Base-by-base conservation (phyloP, 1,140 invertebrate genomes). In the Drosophila kikkawai region DNA sequence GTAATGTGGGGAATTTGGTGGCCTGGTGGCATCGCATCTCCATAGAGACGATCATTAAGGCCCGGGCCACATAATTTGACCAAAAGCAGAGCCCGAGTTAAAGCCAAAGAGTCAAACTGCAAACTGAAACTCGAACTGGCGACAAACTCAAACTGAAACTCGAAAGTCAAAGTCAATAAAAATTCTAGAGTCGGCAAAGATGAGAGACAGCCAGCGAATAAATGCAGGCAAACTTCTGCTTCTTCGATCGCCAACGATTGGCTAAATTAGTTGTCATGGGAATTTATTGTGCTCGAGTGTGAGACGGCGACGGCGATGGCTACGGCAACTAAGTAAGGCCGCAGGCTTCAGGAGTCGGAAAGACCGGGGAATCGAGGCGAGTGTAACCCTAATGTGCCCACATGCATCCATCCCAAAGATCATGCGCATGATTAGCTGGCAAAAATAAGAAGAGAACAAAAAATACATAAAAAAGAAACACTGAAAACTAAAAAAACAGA, bases 181-280 rank as follows among this genome's bases (percentile, higher is more conserved):
- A 86, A 70, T 73, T 78, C 76, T 87, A 68, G 66, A 75, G 56
- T 64, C 76, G 73, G 66, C 66, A 78, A 78, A 78, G 75, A 78
- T 78, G 75, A 78, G 50, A 51, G 50, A 51, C 17, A 51, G 17
- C 12, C 22, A 41, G 53, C 57, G 50, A 61, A 75, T 81, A 68
- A 77, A 77, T 77, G 75, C 75, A 78, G 75, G 75, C 75, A 64
- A 73, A 77, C 75, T 77, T 56, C 53, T 56, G 39, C 53, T 29
- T 6, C 26, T 56, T 77, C 75, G 69, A 70, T 60, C 67, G 47
- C 66, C 51, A 55, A 48, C 70, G 67, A 73, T 71, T 68, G 80
- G 85, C 84, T 90, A 88, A 88, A 88, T 88, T 90, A 88, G 85
- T 88, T 88, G 85, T 88, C 84, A 88, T 88, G 84, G 84, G 84